phyloP scores from a whole-genome alignment of 2,888 invertebrate genomes.

The Apotomis capreana region DNA sequence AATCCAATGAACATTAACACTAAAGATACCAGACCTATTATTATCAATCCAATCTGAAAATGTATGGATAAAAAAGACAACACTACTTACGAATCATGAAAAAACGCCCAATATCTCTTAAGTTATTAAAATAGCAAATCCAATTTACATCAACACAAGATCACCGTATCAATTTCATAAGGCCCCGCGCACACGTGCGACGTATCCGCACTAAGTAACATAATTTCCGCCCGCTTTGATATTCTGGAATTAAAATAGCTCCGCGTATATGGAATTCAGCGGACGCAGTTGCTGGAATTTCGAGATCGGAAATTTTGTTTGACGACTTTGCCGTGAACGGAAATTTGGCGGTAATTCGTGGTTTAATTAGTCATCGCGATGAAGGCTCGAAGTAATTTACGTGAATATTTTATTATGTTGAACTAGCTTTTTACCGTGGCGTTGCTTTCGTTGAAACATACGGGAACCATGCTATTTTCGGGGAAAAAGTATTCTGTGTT shows the following conservation, averaged over 20 bases:
- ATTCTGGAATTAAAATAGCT: background rate
- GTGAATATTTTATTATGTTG: background rate
- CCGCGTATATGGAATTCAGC: background rate
- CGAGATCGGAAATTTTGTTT: background rate
- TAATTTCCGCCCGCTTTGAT: slow-evolving; percentile 5
- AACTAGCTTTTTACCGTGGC: too few relatives aligned
- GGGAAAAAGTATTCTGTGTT: too few relatives aligned
- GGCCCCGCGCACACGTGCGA: background rate
- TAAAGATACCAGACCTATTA: too few relatives aligned
- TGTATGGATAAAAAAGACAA: too few relatives aligned
- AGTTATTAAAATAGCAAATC: background rate
- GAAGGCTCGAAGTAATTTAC: background rate
- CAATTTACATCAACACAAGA: background rate
- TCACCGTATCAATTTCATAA: background rate
- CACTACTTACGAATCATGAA: too few relatives aligned
- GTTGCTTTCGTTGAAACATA: too few relatives aligned
- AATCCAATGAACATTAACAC: too few relatives aligned
- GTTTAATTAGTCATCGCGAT: slow-evolving; percentile 1
- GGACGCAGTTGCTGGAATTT: background rate
- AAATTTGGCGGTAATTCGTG: background rate
- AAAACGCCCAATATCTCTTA: background rate
- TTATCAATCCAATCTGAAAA: too few relatives aligned
- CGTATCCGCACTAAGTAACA: slow-evolving; percentile 6
- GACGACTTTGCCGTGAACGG: background rate
- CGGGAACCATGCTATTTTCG: too few relatives aligned